phyloP scores from a whole-genome alignment of 2,888 invertebrate genomes.

The Platycheirus rosarum region DNA sequence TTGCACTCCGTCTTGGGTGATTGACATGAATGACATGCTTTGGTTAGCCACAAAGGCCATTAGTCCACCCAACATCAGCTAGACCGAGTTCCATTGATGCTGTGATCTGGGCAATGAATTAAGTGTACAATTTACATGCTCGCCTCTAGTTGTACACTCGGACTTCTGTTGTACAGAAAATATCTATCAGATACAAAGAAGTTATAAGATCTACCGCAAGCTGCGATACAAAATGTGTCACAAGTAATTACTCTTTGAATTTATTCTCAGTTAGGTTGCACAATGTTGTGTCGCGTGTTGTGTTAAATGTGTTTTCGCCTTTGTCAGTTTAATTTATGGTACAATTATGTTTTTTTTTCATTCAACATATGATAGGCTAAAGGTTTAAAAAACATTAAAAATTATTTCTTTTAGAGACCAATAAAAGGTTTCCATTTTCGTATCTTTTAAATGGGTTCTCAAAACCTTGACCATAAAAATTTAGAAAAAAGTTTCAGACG shows the following conservation, averaged over 20 bases:
- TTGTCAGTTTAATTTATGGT: slow-evolving; percentile 10
- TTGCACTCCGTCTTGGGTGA: slow-evolving; percentile 46
- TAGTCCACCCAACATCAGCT: slow-evolving; percentile 45
- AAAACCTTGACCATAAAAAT: slow-evolving; percentile 33
- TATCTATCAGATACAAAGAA: slow-evolving; percentile 46
- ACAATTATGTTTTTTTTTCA: background rate
- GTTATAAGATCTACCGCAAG: slow-evolving; percentile 31
- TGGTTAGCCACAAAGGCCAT: slow-evolving; percentile 70
- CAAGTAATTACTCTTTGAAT: slow-evolving; percentile 52
- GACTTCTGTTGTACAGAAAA: slow-evolving; percentile 56
- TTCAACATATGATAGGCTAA: too few species aligned
- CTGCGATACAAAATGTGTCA: slow-evolving; percentile 42
- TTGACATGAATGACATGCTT: slow-evolving; percentile 69
- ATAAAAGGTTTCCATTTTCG: slow-evolving; percentile 37
- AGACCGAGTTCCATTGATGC: slow-evolving; percentile 52
- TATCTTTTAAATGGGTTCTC: slow-evolving; percentile 38
- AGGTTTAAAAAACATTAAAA: background rate
- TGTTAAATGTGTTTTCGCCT: slow-evolving; percentile 3
- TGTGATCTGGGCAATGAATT: slow-evolving; percentile 68
- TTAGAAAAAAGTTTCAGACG: too few species aligned
- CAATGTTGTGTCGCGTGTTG: slow-evolving; percentile 27
- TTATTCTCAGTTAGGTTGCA: slow-evolving; percentile 19
- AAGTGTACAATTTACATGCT: slow-evolving; percentile 55
- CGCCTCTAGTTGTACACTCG: slow-evolving; percentile 45
- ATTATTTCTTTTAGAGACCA: slow-evolving; percentile 24